Percentiles rank a stretch among this genome's conserved stretches.
These are phyloP conservation scores for Spheniscus humboldti DNA, from an alignment of 2,797 vertebrate genomes.

Conservation along the genomic window DNA sequence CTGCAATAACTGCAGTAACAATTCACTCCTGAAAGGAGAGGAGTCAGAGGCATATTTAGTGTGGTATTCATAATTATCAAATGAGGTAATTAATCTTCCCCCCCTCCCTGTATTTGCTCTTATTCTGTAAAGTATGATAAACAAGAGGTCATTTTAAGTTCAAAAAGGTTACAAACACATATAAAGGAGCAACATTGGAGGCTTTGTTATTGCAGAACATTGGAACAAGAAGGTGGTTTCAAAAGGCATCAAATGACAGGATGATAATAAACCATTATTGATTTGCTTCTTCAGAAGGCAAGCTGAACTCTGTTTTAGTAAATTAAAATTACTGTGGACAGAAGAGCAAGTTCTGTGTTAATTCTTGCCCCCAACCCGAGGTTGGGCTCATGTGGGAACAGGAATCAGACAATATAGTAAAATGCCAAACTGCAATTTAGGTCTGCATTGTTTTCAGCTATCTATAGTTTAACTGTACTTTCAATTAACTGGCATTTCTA, in stretches of 20 bases:
- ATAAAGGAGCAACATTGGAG: neutral
- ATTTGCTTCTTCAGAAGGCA: neutral
- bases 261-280: neutral
- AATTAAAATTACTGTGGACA: neutral
- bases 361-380: accelerated
- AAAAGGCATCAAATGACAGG: neutral
- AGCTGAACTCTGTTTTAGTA: neutral
- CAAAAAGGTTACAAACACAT: neutral
- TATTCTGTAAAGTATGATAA: neutral
- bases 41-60: neutral
- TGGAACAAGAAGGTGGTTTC: neutral
- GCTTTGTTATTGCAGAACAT: neutral
- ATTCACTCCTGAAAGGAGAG: neutral
- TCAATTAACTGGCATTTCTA: neutral
- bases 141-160: neutral
- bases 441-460: neutral
- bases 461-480: neutral
- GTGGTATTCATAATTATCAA: neutral
- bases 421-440: neutral
- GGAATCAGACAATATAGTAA: neutral
- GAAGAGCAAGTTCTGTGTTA: neutral
- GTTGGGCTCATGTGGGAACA: neutral
- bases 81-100: neutral
- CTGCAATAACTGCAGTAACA: neutral
- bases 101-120: neutral